Base-by-base conservation (phyloP, 1,140 invertebrate species). In the Copidosoma floridanum region DNA sequence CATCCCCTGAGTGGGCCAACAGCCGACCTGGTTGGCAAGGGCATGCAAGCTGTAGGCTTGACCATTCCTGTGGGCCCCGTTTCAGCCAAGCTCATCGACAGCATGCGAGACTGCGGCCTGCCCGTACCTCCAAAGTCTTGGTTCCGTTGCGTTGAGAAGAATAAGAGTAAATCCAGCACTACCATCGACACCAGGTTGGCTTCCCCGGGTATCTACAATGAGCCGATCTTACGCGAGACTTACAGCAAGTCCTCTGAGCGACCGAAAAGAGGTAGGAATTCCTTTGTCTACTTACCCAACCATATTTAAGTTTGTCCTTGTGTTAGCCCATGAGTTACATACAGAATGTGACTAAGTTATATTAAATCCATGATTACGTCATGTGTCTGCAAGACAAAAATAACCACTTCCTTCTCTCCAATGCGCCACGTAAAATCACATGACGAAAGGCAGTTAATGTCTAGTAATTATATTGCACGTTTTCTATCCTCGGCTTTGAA, bases 181-280 rank as follows among this genome's bases (percentile, higher is more conserved):
- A 43, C 21, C 26, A 23, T 43, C n/a, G 50, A 51, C 26, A 37
- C 21, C 12, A 32, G 41, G 16, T 23, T 58, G 7, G 50, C 23
- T 1, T 44, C 35, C 1, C 50, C 57, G 2, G 37, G 23, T 1
- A 43, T 51, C 4, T 26, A 52, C 18, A 24, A 51, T 1, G 41
- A 57, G 29, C 14, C 14, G 6, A 23, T 57, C 10, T 4, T 56
- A 14, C 43, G 21, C 29, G 21, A 47, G 11, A 10, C 7, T 35
- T 23, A 35, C 32, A 26, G 51, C 51, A 54, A 41, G 32, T 54
- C 51, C 3, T 35, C 51, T 11, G 51, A 54, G n/a, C 26, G 24
- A 11, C 1, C 14, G 8, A 7, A 2, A 1, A 48, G 46, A 48
- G 46, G 46, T 48, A 3, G 12, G 44, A 46, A 3, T 20, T 6